phyloP scores from a whole-genome alignment of 2,888 invertebrate species.

The Brenthis daphne region DNA sequence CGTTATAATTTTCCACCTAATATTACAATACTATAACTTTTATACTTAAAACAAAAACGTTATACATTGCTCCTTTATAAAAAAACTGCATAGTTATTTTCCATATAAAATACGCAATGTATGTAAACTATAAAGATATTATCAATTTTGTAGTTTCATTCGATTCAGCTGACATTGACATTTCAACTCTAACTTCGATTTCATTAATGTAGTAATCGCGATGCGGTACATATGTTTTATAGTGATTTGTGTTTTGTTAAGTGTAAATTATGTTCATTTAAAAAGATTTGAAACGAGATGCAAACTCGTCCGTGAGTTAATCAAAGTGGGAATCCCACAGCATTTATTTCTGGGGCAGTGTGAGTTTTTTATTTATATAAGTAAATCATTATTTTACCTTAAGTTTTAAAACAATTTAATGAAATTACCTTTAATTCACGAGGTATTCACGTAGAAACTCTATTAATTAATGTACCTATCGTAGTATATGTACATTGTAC shows the following conservation, averaged over 20 bases:
- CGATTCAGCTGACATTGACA: constrained; percentile 55
- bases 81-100: rapidly evolving
- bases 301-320: constrained; percentile 62
- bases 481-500: too few relatives aligned
- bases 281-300: constrained; percentile 65
- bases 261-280: constrained; percentile 37
- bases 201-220: constrained; percentile 38
- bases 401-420: too few relatives aligned
- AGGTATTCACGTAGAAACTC: too few relatives aligned
- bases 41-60: neutral
- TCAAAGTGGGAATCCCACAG: constrained; percentile 58
- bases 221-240: constrained; percentile 59
- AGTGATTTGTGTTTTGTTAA: constrained; percentile 27
- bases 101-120: constrained; percentile 15
- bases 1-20: constrained; percentile 4
- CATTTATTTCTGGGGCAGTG: constrained; percentile 68
- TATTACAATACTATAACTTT: neutral
- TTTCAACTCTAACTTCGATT: constrained; percentile 43
- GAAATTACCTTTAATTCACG: too few relatives aligned
- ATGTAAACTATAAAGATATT: constrained; percentile 6
- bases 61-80: neutral
- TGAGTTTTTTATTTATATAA: constrained; percentile 50
- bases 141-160: constrained; percentile 25
- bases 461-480: too few relatives aligned
- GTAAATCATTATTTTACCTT: neutral